Evolutionary conservation across 2,888 invertebrate genomes (phyloP), one percentile per base, ranked within the genome.

Genomic region (Tachina fera): DNA sequence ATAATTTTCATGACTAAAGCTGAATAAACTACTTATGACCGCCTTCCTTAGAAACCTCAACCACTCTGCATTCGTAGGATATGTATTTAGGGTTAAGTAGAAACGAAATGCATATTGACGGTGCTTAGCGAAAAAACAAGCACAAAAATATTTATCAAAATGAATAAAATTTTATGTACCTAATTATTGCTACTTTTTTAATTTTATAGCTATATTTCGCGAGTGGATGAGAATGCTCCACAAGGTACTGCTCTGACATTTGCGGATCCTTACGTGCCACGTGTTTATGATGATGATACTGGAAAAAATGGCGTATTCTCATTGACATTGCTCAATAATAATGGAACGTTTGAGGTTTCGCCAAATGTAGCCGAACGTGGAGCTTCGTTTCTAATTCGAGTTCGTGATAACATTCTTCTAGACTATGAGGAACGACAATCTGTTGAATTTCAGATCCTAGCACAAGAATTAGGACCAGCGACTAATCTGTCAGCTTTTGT

Each of bases 251-350:
- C 95, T 3, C 92, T 97, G 60, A 94, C 94, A 53, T 96, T 96
- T 91, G 93, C 93, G 84, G 96, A 96, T 88, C 95, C 96, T 0
- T 96, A 96, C 91, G 94, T 95, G 78, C 95, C 96, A 3, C 94
- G 94, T 92, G 96, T 96, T 9, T 95, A 95, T 87, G 96, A 96
- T 90, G 96, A 96, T 89, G 96, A 96, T 89, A 94, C 96, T 85
- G 96, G 96, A n/a, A 96, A 96, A 90, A 96, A 96, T 89, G 97
- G 97, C 9, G 96, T 97, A 9, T 97, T 97, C 90, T 95, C 97
- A 0, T 93, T 98, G 45, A 95, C 95, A 51, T 92, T 98, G 87
- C 94, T 95, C 14, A 96, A 96, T 83, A 97, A 97, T 91, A 97
- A 97, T 91, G 97, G 96, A 49, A 97, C 97, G 5, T 98, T 98